These are phyloP conservation scores for Scolopax rusticola DNA, from an alignment of 2,797 vertebrate species.

Conservation along the genomic window DNA sequence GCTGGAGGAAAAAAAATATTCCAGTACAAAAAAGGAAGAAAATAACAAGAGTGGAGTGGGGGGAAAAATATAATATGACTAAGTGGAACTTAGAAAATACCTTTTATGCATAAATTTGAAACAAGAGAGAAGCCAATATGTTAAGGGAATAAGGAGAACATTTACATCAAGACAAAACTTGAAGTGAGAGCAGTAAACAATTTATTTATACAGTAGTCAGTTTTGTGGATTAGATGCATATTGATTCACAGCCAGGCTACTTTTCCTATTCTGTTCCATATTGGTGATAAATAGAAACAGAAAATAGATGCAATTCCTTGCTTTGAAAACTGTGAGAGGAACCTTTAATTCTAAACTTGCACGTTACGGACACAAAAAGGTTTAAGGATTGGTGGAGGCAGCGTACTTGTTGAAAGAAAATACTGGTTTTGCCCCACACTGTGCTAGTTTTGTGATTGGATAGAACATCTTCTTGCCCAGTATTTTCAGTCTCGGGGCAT, in stretches of 20 bases:
- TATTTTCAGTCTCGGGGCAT: not conserved
- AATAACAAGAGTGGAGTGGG: not conserved
- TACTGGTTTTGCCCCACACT: fast-evolving
- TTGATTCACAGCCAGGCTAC: not conserved
- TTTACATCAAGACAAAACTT: not conserved
- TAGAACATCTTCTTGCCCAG: not conserved
- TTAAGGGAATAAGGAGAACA: not conserved
- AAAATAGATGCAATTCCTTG: not conserved
- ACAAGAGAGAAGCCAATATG: fast-evolving
- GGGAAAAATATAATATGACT: too few relatives aligned
- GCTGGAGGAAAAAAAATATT: not conserved
- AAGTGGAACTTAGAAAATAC: not conserved
- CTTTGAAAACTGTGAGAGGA: not conserved
- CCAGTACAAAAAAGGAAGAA: not conserved
- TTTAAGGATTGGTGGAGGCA: not conserved
- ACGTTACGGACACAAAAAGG: fast-evolving
- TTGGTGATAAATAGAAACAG: not conserved
- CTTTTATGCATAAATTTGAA: not conserved
- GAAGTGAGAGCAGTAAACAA: not conserved
- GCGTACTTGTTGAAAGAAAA: not conserved
- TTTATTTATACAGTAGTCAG: not conserved
- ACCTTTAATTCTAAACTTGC: not conserved
- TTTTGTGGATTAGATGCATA: not conserved
- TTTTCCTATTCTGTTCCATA: not conserved
- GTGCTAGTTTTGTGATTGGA: not conserved